Evolutionary conservation across 2,888 invertebrate genomes (phyloP).

Genomic region (Minunthozetes semirufus): DNA sequence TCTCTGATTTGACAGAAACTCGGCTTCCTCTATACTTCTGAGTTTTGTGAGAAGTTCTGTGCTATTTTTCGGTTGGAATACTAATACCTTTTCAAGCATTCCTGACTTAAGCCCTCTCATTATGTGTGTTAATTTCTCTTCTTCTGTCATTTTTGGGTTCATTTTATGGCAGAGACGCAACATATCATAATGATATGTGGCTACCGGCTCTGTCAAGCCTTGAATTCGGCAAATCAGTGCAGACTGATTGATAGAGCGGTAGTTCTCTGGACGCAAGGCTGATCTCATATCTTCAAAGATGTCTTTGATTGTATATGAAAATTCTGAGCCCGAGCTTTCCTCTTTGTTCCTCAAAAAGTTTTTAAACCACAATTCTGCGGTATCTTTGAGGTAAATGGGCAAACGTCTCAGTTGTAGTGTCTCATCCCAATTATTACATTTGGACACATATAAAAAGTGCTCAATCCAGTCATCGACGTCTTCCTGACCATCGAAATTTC

Average conservation of each 20-base stretch:
- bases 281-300: not conserved
- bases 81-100: not conserved
- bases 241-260: not conserved
- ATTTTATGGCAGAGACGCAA: not conserved
- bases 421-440: not conserved
- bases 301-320: not conserved
- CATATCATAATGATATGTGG: not conserved
- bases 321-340: not conserved
- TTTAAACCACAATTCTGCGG: not conserved
- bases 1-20: not conserved
- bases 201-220: not conserved
- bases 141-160: not conserved
- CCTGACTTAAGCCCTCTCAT: not conserved
- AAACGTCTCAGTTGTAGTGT: not conserved
- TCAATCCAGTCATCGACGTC: not conserved
- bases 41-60: not conserved
- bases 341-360: not conserved
- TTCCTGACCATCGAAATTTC: not conserved
- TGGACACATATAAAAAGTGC: not conserved
- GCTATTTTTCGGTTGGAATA: not conserved
- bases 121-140: not conserved
- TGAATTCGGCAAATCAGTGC: not conserved
- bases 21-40: not conserved
- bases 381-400: not conserved
- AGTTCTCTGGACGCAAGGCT: not conserved